A percentile compares a stretch with the other conserved stretches of the same genome.
Conservation (phyloP, 1,140 invertebrate species). For the Listronotus bonariensis region DNA sequence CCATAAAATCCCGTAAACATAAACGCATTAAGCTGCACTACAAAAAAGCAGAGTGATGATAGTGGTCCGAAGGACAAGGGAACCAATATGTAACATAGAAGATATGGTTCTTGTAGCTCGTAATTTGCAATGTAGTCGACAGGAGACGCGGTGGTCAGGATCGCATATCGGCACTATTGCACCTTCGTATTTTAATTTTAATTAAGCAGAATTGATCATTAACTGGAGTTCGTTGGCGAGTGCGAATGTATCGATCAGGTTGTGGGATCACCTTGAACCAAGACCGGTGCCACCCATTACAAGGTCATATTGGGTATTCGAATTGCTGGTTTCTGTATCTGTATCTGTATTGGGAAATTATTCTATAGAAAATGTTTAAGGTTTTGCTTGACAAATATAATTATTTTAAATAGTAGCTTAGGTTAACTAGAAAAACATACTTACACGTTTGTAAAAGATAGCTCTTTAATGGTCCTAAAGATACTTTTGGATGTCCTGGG, state of each 20-base stretch:
- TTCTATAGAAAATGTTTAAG: too few relatives aligned
- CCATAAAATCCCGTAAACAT: too few relatives aligned
- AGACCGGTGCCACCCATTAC: slow-evolving; percentile 32
- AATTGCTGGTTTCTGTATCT: slow-evolving; percentile 5
- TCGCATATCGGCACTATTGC: slow-evolving; percentile 29
- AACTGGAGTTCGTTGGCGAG: slow-evolving; percentile 29
- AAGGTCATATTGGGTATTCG: slow-evolving; percentile 28
- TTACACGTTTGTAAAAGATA: too few relatives aligned
- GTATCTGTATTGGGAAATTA: too few relatives aligned
- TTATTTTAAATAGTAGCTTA: too few relatives aligned
- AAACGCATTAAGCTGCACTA: background rate
- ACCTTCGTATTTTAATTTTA: slow-evolving; percentile 39
- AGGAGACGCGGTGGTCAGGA: slow-evolving; percentile 28
- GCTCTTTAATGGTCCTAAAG: too few relatives aligned
- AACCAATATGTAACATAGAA: slow-evolving; percentile 26
- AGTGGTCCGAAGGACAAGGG: slow-evolving; percentile 6
- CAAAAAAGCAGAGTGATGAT: slow-evolving; percentile 10
- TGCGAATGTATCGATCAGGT: slow-evolving; percentile 35
- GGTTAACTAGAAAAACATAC: too few relatives aligned
- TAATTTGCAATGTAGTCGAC: slow-evolving; percentile 20
- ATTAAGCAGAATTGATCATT: slow-evolving; percentile 39
- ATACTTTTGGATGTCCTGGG: too few relatives aligned
- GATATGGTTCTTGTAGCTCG: slow-evolving; percentile 26
- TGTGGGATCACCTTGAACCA: slow-evolving; percentile 34
- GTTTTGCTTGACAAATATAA: too few relatives aligned